A percentile compares a stretch with the other conserved stretches of the same genome.
phyloP scores from a whole-genome alignment of 2,888 invertebrate genomes.

The Hipparchia sbordonii region DNA sequence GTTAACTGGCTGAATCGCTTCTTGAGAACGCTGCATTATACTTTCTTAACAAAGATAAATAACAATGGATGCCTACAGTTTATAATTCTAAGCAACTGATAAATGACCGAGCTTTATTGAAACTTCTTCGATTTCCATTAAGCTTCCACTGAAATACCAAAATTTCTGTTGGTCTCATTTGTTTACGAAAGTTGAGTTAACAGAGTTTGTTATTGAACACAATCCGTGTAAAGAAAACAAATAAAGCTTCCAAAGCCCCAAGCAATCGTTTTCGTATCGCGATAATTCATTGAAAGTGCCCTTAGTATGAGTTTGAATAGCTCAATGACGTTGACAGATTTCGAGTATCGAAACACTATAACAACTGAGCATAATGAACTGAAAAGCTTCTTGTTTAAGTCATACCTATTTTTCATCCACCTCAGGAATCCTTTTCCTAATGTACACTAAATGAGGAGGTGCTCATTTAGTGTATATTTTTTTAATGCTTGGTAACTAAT shows the following conservation, averaged over 20 bases:
- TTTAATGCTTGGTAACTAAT: too few species aligned
- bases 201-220: constrained; percentile 1
- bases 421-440: too few species aligned
- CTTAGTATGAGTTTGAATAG: not conserved
- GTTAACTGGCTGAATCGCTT: too few species aligned
- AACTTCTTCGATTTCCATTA: not conserved
- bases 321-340: not conserved
- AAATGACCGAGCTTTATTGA: not conserved
- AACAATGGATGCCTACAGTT: not conserved
- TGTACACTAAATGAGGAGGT: too few species aligned
- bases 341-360: not conserved
- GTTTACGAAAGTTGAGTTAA: not conserved
- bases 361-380: not conserved
- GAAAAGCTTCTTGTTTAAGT: too few species aligned
- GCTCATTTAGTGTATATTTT: too few species aligned
- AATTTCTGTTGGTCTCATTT: constrained; percentile 1
- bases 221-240: constrained; percentile 17
- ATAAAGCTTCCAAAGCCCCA: constrained; percentile 17
- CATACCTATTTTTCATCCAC: too few species aligned
- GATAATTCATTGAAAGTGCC: constrained; percentile 46
- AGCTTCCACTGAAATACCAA: not conserved
- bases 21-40: too few species aligned
- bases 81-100: not conserved
- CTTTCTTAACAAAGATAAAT: not conserved
- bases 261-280: constrained; percentile 41